Evolutionary conservation across 2,797 vertebrate genomes (phyloP).

Genomic region (Sebastes melanostomus): DNA sequence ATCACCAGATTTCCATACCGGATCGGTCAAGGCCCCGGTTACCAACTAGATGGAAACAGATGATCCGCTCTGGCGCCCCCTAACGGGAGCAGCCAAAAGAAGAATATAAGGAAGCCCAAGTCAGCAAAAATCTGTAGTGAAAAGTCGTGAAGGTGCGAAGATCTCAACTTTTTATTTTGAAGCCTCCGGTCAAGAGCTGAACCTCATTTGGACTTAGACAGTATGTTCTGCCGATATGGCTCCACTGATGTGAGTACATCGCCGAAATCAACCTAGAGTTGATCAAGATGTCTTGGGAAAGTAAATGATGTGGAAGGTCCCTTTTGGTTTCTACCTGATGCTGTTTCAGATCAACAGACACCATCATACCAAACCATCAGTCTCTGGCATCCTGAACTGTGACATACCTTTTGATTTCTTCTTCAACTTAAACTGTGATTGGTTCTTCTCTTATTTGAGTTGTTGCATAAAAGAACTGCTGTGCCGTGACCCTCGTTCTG

Average conservation of each 20-base stretch:
- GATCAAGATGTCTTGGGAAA: not conserved
- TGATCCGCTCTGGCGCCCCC: accelerated
- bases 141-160: not conserved
- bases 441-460: not conserved
- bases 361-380: not conserved
- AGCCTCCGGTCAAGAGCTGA: not conserved
- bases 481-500: not conserved
- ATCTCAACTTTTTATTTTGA: not conserved
- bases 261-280: no score
- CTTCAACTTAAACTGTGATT: not conserved
- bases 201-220: not conserved
- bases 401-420: not conserved
- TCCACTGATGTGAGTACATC: not conserved
- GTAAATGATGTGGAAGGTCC: not conserved
- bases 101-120: no score
- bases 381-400: not conserved
- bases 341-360: not conserved
- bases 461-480: no score
- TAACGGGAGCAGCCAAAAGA: no score
- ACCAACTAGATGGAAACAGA: no score
- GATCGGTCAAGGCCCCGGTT: no score
- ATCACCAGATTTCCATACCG: no score
- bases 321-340: not conserved
- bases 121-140: no score
- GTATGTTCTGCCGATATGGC: not conserved